Evolutionary conservation across 2,797 vertebrate genomes (phyloP), one percentile per base, ranked within the genome.

Genomic region (Arnoldichthys spilopterus): DNA sequence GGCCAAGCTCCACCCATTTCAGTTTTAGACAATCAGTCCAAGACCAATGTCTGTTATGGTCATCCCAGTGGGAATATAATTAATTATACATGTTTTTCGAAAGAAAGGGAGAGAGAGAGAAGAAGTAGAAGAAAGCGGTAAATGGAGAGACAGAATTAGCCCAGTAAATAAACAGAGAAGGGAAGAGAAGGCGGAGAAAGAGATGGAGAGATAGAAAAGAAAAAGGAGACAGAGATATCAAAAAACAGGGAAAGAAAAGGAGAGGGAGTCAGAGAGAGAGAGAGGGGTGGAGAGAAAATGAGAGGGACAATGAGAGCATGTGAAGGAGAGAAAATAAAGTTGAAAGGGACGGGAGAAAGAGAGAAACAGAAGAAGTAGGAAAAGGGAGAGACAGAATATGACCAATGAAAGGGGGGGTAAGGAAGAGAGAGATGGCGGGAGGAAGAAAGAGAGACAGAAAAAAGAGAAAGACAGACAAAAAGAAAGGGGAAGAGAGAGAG

Each of bases 81-180:
- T 80, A 72, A 75, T 72, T 59, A 37, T 68, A 80, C 68, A 24
- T 62, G 62, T 66, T 66, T 78, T 78, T 37, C 34, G 20, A 72
- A 1, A 59, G 30, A 80, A 28, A 74, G 53, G 2, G 4, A 63
- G 3, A 47, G 16, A 49, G 58, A 49, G 4, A 49, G 16, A 71
- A 2, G 45, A n/a, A 79, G 30, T 67, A 30, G 1, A 4, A 37
- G 1, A 26, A 12, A 59, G 32, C 24, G 12, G 43, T 3, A n/a
- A 4, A 58, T 9, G 40, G 12, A 56, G 32, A 56, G 16, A 11
- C 6, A 40, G 20, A 16, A n/a, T n/a, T n/a, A n/a, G n/a, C n/a
- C n/a, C n/a, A n/a, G n/a, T n/a, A n/a, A n/a, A 43, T 1, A 43
- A 12, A 43, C 9, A 49, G 8, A 54, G n/a, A 22, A 7, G 22